phyloP scores from a whole-genome alignment of 2,113 vertebrate species.

The Megaleporinus macrocephalus region DNA sequence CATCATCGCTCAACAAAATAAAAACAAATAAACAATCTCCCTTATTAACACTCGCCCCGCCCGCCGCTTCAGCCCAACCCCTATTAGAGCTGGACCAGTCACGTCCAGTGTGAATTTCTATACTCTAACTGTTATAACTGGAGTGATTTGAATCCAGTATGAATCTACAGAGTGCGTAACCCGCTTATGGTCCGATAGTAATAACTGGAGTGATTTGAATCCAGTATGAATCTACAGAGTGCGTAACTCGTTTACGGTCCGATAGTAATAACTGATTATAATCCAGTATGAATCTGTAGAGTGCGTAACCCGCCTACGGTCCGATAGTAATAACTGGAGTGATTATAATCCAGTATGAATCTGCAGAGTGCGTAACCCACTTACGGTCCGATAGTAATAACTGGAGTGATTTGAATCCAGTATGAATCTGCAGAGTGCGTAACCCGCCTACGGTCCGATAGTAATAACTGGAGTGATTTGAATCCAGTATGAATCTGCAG shows the following conservation, averaged over 20 bases:
- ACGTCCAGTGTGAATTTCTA: slow-evolving; percentile 13
- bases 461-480: too few relatives aligned
- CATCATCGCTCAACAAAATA: slow-evolving; percentile 13
- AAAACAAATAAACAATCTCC: slow-evolving; percentile 36
- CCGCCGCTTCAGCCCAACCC: background rate
- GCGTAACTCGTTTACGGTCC: background rate
- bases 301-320: too few relatives aligned
- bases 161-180: too few relatives aligned
- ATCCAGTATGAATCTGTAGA: background rate
- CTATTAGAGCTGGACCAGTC: slow-evolving; percentile 23
- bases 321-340: background rate
- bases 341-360: background rate
- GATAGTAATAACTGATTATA: background rate
- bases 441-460: too few relatives aligned
- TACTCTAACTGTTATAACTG: background rate
- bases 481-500: too few relatives aligned
- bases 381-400: too few relatives aligned
- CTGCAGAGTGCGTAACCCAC: too few relatives aligned
- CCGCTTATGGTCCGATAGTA: too few relatives aligned
- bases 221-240: background rate
- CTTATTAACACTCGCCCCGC: slow-evolving; percentile 33
- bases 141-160: background rate
- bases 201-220: too few relatives aligned
- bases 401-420: too few relatives aligned
- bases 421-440: too few relatives aligned